Conservation (phyloP, 1,140 invertebrate species). For the Steinernema feltiae region DNA sequence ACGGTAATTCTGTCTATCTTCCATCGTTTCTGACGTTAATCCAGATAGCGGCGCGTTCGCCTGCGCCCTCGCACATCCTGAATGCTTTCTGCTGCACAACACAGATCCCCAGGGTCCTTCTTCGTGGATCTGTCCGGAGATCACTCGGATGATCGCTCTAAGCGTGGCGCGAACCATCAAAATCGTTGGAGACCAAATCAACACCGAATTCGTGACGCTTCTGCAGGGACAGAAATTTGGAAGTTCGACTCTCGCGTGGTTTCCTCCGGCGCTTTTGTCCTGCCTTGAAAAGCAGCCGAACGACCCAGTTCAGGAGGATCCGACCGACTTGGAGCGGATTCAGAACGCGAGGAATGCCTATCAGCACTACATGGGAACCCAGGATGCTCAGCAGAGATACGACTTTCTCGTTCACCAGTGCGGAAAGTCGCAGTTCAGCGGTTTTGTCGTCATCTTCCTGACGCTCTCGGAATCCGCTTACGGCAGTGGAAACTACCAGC, state of each 20-base stretch:
- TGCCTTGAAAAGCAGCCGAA: background rate
- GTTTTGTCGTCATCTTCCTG: slow-evolving; percentile 14
- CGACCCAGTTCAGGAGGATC: background rate
- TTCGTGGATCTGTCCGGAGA: slow-evolving; percentile 1
- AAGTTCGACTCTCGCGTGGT: background rate
- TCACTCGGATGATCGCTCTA: slow-evolving; percentile 4
- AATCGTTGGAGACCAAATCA: background rate
- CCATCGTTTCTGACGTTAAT: background rate
- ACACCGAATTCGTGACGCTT: background rate
- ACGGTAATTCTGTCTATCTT: background rate
- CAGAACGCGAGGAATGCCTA: slow-evolving; percentile 2
- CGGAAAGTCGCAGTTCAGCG: slow-evolving; percentile 1
- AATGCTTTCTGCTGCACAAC: background rate
- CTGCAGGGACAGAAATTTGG: background rate
- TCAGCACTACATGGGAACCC: background rate
- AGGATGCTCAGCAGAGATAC: background rate
- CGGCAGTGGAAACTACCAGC: background rate
- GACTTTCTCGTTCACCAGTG: background rate
- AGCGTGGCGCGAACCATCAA: background rate
- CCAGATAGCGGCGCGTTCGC: background rate
- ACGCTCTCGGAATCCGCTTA: background rate
- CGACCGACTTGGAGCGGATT: background rate
- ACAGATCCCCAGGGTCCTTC: background rate
- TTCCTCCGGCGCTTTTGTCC: background rate
- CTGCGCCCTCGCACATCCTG: background rate